Conservation (phyloP, 1,140 invertebrate species). For the Coptotermes formosanus region DNA sequence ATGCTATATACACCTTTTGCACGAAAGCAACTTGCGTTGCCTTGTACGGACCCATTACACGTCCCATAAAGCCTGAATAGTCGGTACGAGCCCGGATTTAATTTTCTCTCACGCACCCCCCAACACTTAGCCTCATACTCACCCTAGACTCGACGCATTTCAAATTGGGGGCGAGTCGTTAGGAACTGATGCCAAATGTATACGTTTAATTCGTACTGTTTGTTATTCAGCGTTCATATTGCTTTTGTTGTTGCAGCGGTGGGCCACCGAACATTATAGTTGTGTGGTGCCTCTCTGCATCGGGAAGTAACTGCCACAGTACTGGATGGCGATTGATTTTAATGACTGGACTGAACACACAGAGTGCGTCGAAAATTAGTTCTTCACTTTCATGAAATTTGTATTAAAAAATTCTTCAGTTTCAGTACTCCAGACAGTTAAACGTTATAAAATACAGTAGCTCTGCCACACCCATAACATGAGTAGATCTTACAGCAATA, state of each 20-base stretch:
- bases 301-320: not conserved
- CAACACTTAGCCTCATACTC: not conserved
- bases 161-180: not conserved
- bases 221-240: not conserved
- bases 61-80: not conserved
- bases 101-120: not conserved
- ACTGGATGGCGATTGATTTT: not conserved
- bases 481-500: no score
- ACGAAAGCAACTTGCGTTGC: not conserved
- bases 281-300: not conserved
- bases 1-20: not conserved
- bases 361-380: not conserved
- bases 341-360: not conserved
- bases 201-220: not conserved
- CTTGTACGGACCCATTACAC: not conserved
- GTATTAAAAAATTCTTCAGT: not conserved
- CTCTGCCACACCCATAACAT: no score
- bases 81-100: not conserved
- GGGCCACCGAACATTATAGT: not conserved
- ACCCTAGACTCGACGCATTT: not conserved
- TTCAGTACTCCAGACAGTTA: not conserved
- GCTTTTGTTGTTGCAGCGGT: not conserved
- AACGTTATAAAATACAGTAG: not conserved
- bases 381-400: not conserved
- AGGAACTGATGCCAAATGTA: not conserved